These are phyloP conservation scores for Drosophila picticornis DNA, from an alignment of 2,888 invertebrate genomes.

Conservation along the genomic window DNA sequence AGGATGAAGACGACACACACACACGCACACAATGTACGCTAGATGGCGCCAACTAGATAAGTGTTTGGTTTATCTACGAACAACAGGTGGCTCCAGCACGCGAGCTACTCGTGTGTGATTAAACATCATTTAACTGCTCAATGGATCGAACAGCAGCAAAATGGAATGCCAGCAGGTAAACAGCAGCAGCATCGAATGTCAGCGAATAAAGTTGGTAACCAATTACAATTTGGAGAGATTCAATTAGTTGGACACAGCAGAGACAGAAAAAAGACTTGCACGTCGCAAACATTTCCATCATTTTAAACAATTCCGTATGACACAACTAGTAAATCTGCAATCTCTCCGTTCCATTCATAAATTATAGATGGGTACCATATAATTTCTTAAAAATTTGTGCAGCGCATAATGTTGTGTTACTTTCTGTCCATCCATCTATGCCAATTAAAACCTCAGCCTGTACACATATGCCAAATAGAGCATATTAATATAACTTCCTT, in stretches of 20 bases:
- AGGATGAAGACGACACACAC: not conserved
- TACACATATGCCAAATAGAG: not conserved
- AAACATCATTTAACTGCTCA: not conserved
- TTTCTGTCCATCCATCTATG: not conserved
- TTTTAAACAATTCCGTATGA: not conserved
- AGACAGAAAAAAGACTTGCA: not conserved
- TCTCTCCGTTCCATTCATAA: too few relatives aligned
- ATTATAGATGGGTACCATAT: too few relatives aligned
- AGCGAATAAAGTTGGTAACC: not conserved
- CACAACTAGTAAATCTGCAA: not conserved
- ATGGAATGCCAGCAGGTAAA: too few relatives aligned
- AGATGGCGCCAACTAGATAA: not conserved
- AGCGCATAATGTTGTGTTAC: too few relatives aligned
- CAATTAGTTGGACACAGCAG: not conserved
- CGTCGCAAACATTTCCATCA: not conserved
- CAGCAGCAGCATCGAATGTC: not conserved
- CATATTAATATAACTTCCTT: not conserved
- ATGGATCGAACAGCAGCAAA: not conserved
- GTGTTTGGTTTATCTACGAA: not conserved
- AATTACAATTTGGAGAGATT: not conserved
- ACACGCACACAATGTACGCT: not conserved
- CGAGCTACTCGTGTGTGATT: not conserved
- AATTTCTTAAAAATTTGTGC: too few relatives aligned
- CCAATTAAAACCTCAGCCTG: not conserved
- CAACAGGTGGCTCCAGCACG: constrained; percentile 51